A percentile compares a stretch with the other conserved stretches of the same genome.
Conservation (phyloP, 2,797 vertebrate genomes). For the Xiphorhynchus erythropygius region DNA sequence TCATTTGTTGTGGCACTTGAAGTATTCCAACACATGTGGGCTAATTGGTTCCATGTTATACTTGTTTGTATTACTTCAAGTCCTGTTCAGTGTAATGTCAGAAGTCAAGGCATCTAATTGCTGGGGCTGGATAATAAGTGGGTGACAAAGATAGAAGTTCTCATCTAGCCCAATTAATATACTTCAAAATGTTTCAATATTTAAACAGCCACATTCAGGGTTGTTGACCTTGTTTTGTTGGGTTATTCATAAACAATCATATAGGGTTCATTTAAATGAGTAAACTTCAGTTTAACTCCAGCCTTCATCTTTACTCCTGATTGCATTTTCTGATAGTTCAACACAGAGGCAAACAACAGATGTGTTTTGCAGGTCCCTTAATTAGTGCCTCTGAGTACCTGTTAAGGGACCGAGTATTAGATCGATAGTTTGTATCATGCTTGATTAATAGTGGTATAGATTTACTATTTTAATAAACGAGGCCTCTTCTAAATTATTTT, state of each 20-base stretch:
- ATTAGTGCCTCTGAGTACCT: slow-evolving; percentile 22
- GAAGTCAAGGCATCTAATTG: not conserved
- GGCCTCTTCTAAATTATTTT: slow-evolving; percentile 11
- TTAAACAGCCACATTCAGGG: not conserved
- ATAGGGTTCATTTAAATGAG: not conserved
- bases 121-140: not conserved
- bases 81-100: not conserved
- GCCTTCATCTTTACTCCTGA: not conserved
- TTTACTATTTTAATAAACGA: slow-evolving; percentile 49
- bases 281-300: not conserved
- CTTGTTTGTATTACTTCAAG: not conserved
- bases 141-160: not conserved
- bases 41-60: slow-evolving; percentile 13
- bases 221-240: slow-evolving; percentile 10
- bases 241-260: not conserved
- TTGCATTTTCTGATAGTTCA: not conserved
- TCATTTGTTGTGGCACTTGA: not conserved
- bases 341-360: not conserved
- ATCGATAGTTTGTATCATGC: not conserved
- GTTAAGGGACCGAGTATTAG: not conserved
- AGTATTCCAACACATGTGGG: not conserved
- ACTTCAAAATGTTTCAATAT: not conserved
- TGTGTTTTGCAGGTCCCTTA: not conserved
- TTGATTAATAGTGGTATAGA: slow-evolving; percentile 31
- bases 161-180: not conserved